Evolutionary conservation across 2,113 vertebrate species (phyloP).

Genomic region (Micromys minutus): DNA sequence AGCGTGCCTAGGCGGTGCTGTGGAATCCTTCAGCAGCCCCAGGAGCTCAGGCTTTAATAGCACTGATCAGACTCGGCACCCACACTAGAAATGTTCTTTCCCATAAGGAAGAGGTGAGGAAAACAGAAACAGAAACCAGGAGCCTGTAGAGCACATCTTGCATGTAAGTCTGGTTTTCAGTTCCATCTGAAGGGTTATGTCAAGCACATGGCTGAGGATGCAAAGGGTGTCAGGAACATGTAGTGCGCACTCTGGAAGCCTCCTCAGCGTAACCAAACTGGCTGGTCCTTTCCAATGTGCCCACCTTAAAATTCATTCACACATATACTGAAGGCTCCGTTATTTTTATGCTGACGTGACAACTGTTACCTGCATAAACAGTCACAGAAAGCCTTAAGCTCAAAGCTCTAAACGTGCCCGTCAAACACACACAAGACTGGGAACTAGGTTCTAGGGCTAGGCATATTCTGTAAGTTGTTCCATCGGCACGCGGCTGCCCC

Average conservation of each 20-base stretch:
- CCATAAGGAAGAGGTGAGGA: constrained; percentile 49
- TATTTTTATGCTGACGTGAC: not conserved
- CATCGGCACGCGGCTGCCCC: not conserved
- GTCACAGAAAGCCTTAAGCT: not conserved
- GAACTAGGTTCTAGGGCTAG: not conserved
- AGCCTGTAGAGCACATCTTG: not conserved
- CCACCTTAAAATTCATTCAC: not conserved
- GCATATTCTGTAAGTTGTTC: not conserved
- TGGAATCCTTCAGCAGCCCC: not conserved
- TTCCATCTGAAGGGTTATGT: not conserved
- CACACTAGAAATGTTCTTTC: not conserved
- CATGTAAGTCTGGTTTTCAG: constrained; percentile 14
- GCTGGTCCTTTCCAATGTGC: not conserved
- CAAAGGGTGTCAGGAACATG: not conserved
- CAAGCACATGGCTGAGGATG: not conserved
- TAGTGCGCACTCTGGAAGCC: not conserved
- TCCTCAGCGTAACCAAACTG: not conserved
- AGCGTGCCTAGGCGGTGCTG: not conserved
- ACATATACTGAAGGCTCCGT: not conserved
- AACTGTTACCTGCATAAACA: not conserved
- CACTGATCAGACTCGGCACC: not conserved
- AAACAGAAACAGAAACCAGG: constrained; percentile 40
- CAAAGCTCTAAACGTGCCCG: constrained; percentile 14
- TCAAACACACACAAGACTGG: not conserved
- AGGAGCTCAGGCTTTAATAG: not conserved